These are phyloP conservation scores for Sycobia sp. DNA, from an alignment of 1,140 invertebrate genomes.

Conservation along the genomic window DNA sequence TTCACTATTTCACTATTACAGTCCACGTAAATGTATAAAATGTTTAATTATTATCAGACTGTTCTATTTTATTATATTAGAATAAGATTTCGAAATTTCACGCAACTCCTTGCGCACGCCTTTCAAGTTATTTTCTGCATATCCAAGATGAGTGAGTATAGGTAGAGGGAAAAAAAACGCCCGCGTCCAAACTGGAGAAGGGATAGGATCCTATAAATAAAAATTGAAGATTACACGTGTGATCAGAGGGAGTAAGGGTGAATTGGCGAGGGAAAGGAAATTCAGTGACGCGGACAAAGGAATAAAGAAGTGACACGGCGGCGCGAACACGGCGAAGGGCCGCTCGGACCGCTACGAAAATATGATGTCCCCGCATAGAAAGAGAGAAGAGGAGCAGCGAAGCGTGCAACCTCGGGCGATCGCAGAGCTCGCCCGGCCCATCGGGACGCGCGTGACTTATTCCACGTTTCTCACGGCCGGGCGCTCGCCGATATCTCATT, in stretches of 20 bases:
- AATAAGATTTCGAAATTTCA: too few species aligned
- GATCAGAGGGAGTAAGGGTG: neutral
- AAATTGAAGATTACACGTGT: neutral
- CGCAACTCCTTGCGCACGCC: too few species aligned
- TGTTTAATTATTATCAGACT: too few species aligned
- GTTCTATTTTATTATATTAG: too few species aligned
- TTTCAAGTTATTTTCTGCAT: too few species aligned
- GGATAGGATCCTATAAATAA: neutral
- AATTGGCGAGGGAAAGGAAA: neutral
- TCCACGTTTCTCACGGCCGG: slow-evolving; percentile 48
- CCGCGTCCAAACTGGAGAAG: too few species aligned
- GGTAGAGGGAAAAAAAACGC: too few species aligned
- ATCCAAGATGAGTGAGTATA: too few species aligned
- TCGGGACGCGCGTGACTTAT: neutral
- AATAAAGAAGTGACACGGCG: neutral
- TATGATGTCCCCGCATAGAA: neutral
- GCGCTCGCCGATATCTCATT: slow-evolving; percentile 49
- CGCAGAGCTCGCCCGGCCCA: too few species aligned
- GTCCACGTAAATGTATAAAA: too few species aligned
- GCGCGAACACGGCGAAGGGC: too few species aligned
- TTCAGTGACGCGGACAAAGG: neutral
- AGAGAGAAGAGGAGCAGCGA: slow-evolving; percentile 16
- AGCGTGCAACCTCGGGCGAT: slow-evolving; percentile 28
- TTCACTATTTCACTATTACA: too few species aligned
- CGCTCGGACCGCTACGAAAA: neutral